These are phyloP conservation scores for Eubasilissa regina DNA, from an alignment of 1,140 invertebrate species.

Conservation along the genomic window DNA sequence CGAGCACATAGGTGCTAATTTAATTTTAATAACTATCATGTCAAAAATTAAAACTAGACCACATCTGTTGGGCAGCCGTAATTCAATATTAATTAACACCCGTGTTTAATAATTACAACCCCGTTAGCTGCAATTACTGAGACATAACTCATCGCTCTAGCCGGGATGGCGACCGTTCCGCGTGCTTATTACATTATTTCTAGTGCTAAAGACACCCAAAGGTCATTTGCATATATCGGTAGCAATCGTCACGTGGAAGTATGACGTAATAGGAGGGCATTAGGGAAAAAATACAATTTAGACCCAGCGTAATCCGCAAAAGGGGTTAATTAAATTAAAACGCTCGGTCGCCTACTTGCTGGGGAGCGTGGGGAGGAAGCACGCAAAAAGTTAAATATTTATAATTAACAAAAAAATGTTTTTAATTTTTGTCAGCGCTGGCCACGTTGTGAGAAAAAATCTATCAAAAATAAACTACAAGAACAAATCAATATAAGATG, in stretches of 20 bases:
- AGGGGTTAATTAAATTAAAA: constrained; percentile 60
- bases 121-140: constrained; percentile 14
- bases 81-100: constrained; percentile 7
- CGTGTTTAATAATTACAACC: constrained; percentile 21
- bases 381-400: too few species aligned
- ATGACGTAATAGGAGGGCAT: constrained; percentile 31
- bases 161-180: constrained; percentile 8
- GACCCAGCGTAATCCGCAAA: constrained; percentile 51
- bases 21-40: constrained; percentile 33
- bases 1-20: constrained; percentile 13
- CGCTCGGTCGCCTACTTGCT: constrained; percentile 36
- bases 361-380: background rate
- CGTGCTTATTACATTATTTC: constrained; percentile 37
- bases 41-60: constrained; percentile 41
- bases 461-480: too few species aligned
- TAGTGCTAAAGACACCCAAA: constrained; percentile 37
- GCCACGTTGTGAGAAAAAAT: too few species aligned
- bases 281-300: constrained; percentile 49
- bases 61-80: constrained; percentile 26
- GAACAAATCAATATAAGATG: too few species aligned
- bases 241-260: background rate
- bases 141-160: constrained; percentile 38
- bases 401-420: too few species aligned
- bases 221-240: constrained; percentile 50
- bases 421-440: too few species aligned